Percentiles rank a stretch among this genome's conserved stretches.
Evolutionary conservation across 2,888 invertebrate species (phyloP).

Genomic region (Rhodophaea formosa): DNA sequence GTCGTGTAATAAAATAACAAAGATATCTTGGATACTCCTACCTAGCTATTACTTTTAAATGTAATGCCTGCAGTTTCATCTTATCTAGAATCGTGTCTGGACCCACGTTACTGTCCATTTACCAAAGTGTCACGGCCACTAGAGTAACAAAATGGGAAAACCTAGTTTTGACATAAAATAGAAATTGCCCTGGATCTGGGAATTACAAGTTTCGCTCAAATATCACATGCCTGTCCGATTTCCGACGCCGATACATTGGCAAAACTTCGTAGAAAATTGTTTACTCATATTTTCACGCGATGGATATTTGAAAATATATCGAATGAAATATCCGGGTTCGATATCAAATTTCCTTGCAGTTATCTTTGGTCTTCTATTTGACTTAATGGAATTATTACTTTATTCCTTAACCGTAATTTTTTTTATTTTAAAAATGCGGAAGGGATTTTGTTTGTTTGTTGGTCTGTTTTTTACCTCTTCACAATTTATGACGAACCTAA

Average conservation of each 20-base stretch:
- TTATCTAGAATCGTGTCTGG: background rate
- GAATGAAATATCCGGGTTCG: background rate
- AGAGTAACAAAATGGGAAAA: constrained; percentile 2
- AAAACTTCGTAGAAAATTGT: constrained; percentile 5
- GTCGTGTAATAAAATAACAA: background rate
- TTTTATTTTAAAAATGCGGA: too few relatives aligned
- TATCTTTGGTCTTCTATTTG: too few relatives aligned
- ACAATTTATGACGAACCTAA: too few relatives aligned
- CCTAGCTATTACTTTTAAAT: background rate
- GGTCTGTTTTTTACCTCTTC: too few relatives aligned
- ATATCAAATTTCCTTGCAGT: too few relatives aligned
- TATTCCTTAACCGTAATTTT: too few relatives aligned
- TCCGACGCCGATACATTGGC: background rate
- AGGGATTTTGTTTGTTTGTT: too few relatives aligned
- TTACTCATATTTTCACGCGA: background rate
- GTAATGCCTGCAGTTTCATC: background rate
- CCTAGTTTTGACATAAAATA: background rate
- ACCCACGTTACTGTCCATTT: constrained; percentile 14
- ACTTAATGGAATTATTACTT: too few relatives aligned
- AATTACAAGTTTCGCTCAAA: constrained; percentile 5
- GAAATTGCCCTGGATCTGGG: background rate
- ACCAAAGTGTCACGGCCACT: constrained; percentile 8
- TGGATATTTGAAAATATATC: background rate
- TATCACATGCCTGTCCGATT: constrained; percentile 6
- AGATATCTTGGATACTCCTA: background rate